Evolutionary conservation across 2,888 invertebrate species (phyloP), one percentile per base, ranked within the genome.

Genomic region (Microplitis deprimator): DNA sequence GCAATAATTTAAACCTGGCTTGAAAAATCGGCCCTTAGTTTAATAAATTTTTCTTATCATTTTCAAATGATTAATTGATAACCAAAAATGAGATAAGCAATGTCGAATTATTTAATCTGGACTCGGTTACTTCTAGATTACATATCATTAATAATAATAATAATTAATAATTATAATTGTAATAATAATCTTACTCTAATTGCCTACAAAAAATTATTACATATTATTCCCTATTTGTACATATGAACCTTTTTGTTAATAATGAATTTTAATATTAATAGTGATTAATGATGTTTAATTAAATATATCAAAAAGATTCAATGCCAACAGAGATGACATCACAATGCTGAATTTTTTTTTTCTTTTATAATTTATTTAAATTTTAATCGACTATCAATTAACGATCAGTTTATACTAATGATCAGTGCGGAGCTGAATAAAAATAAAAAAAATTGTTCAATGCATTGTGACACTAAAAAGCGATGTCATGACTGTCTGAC

Each of bases 141-240:
- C n/a, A 29, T 64, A 7, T 67, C 20, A 68, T 39, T 68, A 68
- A 62, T 71, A 38, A 70, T 70, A 60, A 29, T 29, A 29, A 59
- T 70, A 20, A 38, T 70, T 17, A 59, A 59, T 70, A 29, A 62
- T 72, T 17, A 17, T 29, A 67, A 78, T 77, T 50, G 71, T 78
- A 76, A 75, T 74, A 77, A 81, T 74, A 74, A 64, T 65, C 75
- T 77, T 71, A 81, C 29, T 59, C 75, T 77, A 69, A 75, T 67
- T 77, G 17, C 39, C 80, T 81, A 82, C 40, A 70, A 79, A 81
- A 81, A 16, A 62, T 62, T 7, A 80, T 81, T 79, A 81, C 70
- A 81, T 79, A 81, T 77, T 79, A 81, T 78, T 79, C 76, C 82
- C 79, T 82, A 81, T 82, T 83, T 81, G 80, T 81, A 81, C 81